phyloP scores from a whole-genome alignment of 2,888 invertebrate genomes.

The Orthosia cruda region DNA sequence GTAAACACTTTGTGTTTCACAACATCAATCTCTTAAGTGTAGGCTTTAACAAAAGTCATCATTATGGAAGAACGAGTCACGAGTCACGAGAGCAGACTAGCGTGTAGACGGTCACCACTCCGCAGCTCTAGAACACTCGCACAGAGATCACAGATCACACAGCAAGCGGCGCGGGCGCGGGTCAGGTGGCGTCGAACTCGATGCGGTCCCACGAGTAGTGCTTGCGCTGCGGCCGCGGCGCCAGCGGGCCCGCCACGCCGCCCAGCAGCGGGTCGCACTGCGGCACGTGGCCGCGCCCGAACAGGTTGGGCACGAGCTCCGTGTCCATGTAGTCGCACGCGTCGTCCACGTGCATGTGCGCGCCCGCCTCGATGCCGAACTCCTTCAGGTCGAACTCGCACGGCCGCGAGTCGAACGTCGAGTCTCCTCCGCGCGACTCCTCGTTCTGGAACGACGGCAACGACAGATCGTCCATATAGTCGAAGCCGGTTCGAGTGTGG shows the following conservation, averaged over 20 bases:
- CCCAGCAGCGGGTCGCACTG: conserved; percentile 95
- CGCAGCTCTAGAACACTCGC: conserved; percentile 69
- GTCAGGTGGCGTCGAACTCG: conserved; percentile 94
- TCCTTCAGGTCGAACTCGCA: conserved; percentile 92
- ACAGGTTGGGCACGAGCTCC: conserved; percentile 87
- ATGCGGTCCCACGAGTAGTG: conserved; percentile 95
- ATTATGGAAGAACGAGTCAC: conserved; percentile 85
- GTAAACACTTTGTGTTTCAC: conserved; percentile 87
- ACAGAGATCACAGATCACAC: conserved; percentile 80
- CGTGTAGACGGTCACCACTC: conserved; percentile 76
- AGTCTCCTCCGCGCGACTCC: conserved; percentile 82
- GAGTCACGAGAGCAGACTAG: conserved; percentile 85
- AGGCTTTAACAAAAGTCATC: conserved; percentile 81
- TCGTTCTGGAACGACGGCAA: conserved; percentile 87
- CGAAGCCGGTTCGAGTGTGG: conserved; percentile 84
- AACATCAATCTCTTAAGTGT: conserved; percentile 73
- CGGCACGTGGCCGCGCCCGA: conserved; percentile 88
- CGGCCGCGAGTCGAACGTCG: conserved; percentile 79
- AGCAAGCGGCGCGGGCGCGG: conserved; percentile 67
- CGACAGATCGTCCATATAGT: conserved; percentile 88
- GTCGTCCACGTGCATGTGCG: conserved; percentile 91
- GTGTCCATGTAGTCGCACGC: conserved; percentile 88
- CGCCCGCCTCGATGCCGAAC: conserved; percentile 92
- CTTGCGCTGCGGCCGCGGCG: conserved; percentile 92
- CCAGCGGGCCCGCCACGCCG: conserved; percentile 92